Conservation (phyloP, 2,113 vertebrate genomes). For the Erythrocercus mccallii region DNA sequence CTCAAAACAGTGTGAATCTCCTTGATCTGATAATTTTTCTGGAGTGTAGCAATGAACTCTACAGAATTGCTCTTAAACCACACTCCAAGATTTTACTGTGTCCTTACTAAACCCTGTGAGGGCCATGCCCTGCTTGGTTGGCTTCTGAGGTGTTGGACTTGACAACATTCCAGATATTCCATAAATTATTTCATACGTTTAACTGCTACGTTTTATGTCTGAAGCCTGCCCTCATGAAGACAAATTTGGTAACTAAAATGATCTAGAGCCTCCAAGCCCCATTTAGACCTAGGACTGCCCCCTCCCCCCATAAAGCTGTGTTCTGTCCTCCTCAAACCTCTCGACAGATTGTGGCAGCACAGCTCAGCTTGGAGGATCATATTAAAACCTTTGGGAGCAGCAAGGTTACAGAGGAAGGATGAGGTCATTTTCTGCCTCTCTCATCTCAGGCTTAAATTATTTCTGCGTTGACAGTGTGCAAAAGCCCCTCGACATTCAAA, state of each 20-base stretch:
- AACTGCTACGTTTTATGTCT: not conserved
- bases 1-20: not conserved
- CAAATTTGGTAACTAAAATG: not conserved
- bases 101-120: not conserved
- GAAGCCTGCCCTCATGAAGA: not conserved
- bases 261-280: not conserved
- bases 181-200: not conserved
- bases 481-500: slow-evolving; percentile 4
- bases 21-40: not conserved
- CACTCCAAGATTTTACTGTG: not conserved
- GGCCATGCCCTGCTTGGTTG: not conserved
- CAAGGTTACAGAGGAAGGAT: slow-evolving; percentile 20
- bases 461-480: not conserved
- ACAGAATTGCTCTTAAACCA: not conserved
- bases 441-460: slow-evolving; percentile 26
- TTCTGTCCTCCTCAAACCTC: not conserved
- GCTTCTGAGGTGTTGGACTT: not conserved
- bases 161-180: not conserved
- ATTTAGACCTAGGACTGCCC: not conserved
- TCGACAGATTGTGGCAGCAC: not conserved
- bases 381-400: slow-evolving; percentile 32
- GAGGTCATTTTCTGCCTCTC: slow-evolving; percentile 39
- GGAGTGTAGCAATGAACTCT: not conserved
- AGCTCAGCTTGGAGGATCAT: not conserved
- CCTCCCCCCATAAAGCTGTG: not conserved